Percentiles rank a stretch among this genome's conserved stretches.
These are phyloP conservation scores for Araneus ventricosus DNA, from an alignment of 1,140 invertebrate genomes.

Conservation along the genomic window DNA sequence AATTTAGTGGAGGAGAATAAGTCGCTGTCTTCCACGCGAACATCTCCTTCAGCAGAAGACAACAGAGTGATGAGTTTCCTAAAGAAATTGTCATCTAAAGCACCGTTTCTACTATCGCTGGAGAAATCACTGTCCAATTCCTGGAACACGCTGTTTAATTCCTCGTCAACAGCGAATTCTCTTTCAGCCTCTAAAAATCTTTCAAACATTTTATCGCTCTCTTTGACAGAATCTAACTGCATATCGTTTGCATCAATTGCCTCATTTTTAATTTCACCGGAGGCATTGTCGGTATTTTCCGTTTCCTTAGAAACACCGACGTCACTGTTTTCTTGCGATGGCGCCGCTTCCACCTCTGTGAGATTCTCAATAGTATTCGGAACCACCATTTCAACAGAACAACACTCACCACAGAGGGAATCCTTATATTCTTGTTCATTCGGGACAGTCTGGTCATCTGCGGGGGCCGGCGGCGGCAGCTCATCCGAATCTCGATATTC, in stretches of 20 bases:
- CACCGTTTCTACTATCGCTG: slow-evolving; percentile 29
- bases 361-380: neutral
- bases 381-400: neutral
- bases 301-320: slow-evolving; percentile 29
- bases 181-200: slow-evolving; percentile 70
- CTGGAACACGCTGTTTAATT: slow-evolving; percentile 69
- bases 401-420: neutral
- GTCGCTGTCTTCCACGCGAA: slow-evolving; percentile 28
- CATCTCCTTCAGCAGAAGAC: slow-evolving; percentile 51
- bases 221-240: slow-evolving; percentile 15
- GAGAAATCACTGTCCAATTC: slow-evolving; percentile 65
- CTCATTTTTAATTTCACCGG: slow-evolving; percentile 7
- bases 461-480: neutral
- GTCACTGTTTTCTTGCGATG: neutral
- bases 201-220: slow-evolving; percentile 70
- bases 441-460: neutral
- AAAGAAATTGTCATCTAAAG: slow-evolving; percentile 57
- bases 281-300: slow-evolving; percentile 32
- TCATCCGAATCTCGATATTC: slow-evolving; percentile 64
- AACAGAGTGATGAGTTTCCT: slow-evolving; percentile 52
- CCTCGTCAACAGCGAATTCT: slow-evolving; percentile 72
- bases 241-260: neutral
- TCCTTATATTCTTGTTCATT: neutral
- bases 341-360: neutral
- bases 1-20: slow-evolving; percentile 52